Conservation (phyloP, 2,797 vertebrate genomes). For the Sphenopsis melanotis region DNA sequence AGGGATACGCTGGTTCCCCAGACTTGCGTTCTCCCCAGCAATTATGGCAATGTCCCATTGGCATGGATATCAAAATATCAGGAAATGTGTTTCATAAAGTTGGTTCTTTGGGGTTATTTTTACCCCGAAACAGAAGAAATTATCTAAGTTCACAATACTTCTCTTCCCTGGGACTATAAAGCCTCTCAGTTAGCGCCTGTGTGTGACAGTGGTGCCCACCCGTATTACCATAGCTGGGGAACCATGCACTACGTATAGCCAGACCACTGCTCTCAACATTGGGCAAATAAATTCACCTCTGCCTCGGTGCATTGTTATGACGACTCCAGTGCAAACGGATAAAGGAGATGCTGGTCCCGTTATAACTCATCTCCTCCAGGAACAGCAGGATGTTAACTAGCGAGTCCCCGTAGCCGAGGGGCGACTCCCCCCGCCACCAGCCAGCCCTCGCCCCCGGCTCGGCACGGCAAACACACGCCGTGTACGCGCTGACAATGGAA, state of each 20-base stretch:
- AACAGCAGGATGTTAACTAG: slow-evolving; percentile 73
- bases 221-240: background rate
- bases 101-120: background rate
- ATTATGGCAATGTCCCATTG: background rate
- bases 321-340: slow-evolving; percentile 74
- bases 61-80: background rate
- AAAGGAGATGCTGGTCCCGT: slow-evolving; percentile 77
- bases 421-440: slow-evolving; percentile 64
- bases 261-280: slow-evolving; percentile 46
- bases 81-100: background rate
- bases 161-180: background rate
- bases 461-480: slow-evolving; percentile 69
- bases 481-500: slow-evolving; percentile 59
- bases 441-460: slow-evolving; percentile 69
- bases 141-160: slow-evolving; percentile 33
- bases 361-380: slow-evolving; percentile 80
- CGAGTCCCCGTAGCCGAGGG: slow-evolving; percentile 67
- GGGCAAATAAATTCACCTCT: slow-evolving; percentile 79
- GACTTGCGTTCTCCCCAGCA: background rate
- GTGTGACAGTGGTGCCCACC: slow-evolving; percentile 60
- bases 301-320: slow-evolving; percentile 82
- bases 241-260: background rate
- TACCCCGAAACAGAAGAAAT: background rate
- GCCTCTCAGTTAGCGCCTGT: slow-evolving; percentile 31
- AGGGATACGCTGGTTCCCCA: background rate